These are phyloP conservation scores for Pararge aegeria DNA, from an alignment of 1,140 invertebrate genomes.

Conservation along the genomic window DNA sequence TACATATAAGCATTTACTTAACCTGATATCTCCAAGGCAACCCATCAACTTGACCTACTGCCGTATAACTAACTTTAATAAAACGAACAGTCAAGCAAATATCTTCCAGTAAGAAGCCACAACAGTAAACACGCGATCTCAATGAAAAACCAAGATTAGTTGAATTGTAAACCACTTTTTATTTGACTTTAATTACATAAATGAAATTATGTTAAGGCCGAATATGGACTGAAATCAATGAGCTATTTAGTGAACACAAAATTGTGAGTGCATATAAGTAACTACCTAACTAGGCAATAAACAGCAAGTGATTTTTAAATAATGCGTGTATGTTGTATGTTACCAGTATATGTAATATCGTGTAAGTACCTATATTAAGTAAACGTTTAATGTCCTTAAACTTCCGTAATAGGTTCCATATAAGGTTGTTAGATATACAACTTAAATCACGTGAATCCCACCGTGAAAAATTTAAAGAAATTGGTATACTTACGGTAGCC, in stretches of 20 bases:
- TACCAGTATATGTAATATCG: no score
- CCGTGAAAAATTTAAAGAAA: no score
- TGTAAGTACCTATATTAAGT: no score
- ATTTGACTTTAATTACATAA: background rate
- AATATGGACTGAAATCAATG: background rate
- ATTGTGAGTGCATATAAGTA: background rate
- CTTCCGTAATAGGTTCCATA: no score
- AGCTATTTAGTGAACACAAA: background rate
- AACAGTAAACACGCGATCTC: constrained; percentile 28
- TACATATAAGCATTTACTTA: background rate
- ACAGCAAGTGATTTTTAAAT: no score
- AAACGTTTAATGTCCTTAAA: no score
- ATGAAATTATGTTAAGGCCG: constrained; percentile 13
- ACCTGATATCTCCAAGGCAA: constrained; percentile 47
- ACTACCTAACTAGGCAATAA: no score
- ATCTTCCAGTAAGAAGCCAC: background rate
- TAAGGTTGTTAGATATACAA: no score
- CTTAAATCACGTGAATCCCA: no score
- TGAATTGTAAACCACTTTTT: constrained; percentile 4
- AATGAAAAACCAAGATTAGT: constrained; percentile 13
- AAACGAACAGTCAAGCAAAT: constrained; percentile 14
- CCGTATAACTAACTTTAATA: background rate
- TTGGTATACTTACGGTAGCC: no score
- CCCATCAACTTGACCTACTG: constrained; percentile 45
- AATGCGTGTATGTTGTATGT: no score